Conservation (phyloP, 2,113 vertebrate genomes). For the Falco punctatus region DNA sequence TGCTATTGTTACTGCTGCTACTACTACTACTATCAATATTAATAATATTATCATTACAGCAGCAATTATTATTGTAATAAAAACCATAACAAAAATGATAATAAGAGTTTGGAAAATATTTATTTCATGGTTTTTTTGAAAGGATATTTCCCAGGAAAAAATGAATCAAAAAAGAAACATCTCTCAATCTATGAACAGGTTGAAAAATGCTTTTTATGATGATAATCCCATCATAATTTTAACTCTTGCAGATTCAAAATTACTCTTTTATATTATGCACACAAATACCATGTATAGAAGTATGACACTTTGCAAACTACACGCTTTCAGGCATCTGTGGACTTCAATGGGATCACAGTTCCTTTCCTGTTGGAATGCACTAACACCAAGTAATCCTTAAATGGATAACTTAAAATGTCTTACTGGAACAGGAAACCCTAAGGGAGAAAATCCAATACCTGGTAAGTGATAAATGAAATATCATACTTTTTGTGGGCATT, state of each 20-base stretch:
- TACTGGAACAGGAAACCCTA: background rate
- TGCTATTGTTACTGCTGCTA: background rate
- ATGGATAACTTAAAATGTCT: background rate
- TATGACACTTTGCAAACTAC: background rate
- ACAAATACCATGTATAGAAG: background rate
- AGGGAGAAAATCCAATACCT: background rate
- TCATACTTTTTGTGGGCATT: background rate
- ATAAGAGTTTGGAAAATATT: background rate
- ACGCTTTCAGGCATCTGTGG: background rate
- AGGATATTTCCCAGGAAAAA: background rate
- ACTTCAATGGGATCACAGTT: background rate
- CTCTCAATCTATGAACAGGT: background rate
- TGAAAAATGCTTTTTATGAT: background rate
- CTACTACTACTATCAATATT: background rate
- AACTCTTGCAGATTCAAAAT: background rate
- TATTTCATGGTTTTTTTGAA: background rate
- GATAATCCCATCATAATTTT: background rate
- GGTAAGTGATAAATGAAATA: background rate
- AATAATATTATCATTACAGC: background rate
- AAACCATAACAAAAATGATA: background rate
- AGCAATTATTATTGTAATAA: background rate
- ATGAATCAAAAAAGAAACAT: background rate
- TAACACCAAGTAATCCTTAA: background rate
- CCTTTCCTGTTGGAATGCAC: background rate
- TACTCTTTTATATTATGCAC: background rate